Base-by-base conservation (phyloP, 2,797 vertebrate genomes). In the Micropoecilia bifurca region DNA sequence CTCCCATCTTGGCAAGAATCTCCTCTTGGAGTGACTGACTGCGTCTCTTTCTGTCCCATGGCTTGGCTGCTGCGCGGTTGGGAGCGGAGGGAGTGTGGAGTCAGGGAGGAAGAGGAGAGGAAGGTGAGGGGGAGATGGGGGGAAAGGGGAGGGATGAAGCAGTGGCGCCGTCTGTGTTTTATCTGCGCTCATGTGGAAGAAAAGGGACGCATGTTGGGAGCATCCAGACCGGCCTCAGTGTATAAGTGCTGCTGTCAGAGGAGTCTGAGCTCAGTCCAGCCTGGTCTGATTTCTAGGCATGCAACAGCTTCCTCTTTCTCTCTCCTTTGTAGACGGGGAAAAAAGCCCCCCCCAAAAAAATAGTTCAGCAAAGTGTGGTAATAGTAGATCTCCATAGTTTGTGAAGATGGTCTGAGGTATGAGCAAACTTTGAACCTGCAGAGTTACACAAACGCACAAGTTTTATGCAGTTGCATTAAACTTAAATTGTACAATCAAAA, bases 121-220 rank as follows among this genome's bases (percentile, higher is more conserved):
- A 66, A 61, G 53, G 53, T 36, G 72, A 69, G 1, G 61, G 45
- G 16, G 48, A 30, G 73, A 48, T 43, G 76, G 77, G 75, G 76
- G 48, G 79, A n/a, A n/a, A n/a, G 82, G 76, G 30, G 68, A 73
- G 66, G 80, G 79, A 79, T 86, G 77, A 48, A 83, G 79, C 74
- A 71, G 83, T 83, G 83, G 87, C 89, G 82, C 88, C 86, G 92
- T 93, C 93, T 93, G 91, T 83, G 88, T 92, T 91, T 94, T 92
- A 91, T 93, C 91, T 85, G 91, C 90, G 90, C 86, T 92, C 90
- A 86, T 87, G 94, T 92, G 93, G 93, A 94, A 94, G 93, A 91
- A 94, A 48, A 85, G 85, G 91, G 90, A 92, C 85, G 89, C 89
- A 87, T 91, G 93, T 90, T 91, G 91, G 90, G 88, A 90, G 89